Evolutionary conservation across 2,113 vertebrate genomes (phyloP).

Genomic region (Ancistrus triradiatus): DNA sequence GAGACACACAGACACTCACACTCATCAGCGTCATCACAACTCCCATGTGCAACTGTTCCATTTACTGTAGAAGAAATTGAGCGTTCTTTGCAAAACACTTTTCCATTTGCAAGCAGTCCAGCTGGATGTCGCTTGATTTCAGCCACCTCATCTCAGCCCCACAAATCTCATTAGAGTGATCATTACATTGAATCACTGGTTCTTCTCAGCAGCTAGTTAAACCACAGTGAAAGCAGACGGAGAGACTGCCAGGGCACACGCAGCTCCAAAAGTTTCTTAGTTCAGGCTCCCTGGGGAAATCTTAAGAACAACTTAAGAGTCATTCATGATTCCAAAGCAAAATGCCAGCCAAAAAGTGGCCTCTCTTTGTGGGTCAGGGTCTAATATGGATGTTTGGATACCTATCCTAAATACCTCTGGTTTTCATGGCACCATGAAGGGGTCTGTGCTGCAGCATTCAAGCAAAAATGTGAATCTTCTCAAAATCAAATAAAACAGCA

Average conservation of each 20-base stretch:
- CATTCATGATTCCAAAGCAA: constrained; percentile 15
- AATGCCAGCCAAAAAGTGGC: constrained; percentile 11
- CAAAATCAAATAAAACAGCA: background rate
- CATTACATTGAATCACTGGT: constrained; percentile 17
- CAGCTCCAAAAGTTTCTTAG: background rate
- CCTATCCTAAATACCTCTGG: background rate
- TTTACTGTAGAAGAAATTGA: background rate
- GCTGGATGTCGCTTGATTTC: background rate
- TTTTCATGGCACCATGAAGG: constrained; percentile 6
- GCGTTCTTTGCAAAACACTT: background rate
- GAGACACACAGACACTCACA: no score
- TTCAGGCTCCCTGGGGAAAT: constrained; percentile 12
- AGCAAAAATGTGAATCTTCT: no score
- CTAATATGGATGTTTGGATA: constrained; percentile 5
- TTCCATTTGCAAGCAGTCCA: background rate
- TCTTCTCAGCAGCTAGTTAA: constrained; percentile 23
- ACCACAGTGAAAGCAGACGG: constrained; percentile 24
- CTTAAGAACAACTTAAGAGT: no score
- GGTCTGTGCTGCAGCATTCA: background rate
- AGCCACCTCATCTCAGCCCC: background rate
- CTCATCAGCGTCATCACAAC: background rate
- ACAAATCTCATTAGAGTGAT: constrained; percentile 28
- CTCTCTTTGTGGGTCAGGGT: constrained; percentile 6
- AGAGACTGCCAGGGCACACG: constrained; percentile 7
- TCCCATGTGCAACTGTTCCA: background rate